Percentiles rank a stretch among this genome's conserved stretches.
phyloP scores from a whole-genome alignment of 2,797 vertebrate species.

The Manis pentadactyla region DNA sequence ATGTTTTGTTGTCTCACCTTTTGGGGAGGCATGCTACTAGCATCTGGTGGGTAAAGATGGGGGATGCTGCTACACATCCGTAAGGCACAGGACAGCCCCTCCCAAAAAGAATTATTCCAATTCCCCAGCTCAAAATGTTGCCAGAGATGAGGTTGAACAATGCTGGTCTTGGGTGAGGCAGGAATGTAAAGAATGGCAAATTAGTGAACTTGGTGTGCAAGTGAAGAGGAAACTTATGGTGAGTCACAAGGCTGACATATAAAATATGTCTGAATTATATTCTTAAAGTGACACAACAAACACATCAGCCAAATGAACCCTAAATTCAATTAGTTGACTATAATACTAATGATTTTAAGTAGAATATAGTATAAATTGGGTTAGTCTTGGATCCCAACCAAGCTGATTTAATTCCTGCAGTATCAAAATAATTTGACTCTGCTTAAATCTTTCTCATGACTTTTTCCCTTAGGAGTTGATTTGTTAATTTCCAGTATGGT shows the following conservation, averaged over 20 bases:
- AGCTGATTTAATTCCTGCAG: slow-evolving; percentile 57
- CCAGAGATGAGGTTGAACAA: not conserved
- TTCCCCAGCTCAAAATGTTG: not conserved
- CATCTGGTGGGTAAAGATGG: not conserved
- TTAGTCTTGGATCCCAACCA: slow-evolving; percentile 36
- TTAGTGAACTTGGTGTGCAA: not conserved
- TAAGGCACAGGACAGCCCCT: not conserved
- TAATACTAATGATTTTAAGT: not conserved
- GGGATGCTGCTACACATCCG: not conserved
- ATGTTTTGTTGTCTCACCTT: not conserved
- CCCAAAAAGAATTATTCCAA: not conserved
- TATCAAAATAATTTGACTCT: slow-evolving; percentile 46
- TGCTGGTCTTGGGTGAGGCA: not conserved
- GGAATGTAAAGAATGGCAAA: not conserved
- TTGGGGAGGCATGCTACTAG: not conserved
- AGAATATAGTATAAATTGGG: not conserved
- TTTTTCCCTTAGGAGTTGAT: not conserved
- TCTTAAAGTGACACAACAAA: not conserved
- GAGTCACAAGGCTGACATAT: not conserved
- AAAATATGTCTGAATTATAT: slow-evolving; percentile 17
- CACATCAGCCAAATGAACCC: not conserved
- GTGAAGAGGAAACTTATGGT: not conserved
- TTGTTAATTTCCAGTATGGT: not conserved
- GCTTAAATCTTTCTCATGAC: slow-evolving; percentile 47
- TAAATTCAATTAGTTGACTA: slow-evolving; percentile 20